Evolutionary conservation across 1,140 invertebrate species (phyloP), one percentile per base, ranked within the genome.

Genomic region (Papilio glaucus): DNA sequence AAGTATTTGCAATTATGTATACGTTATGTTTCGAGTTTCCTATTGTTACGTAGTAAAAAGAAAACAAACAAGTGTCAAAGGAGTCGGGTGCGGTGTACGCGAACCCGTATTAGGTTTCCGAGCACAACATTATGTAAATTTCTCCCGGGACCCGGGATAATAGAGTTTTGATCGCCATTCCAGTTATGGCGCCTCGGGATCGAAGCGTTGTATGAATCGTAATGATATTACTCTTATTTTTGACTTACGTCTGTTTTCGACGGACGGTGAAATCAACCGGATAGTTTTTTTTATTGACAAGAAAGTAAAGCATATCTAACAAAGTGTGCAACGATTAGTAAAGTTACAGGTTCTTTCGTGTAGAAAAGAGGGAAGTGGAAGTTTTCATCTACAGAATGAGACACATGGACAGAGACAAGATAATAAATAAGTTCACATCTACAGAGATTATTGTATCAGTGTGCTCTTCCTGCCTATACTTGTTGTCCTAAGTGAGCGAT

Each of bases 151-250:
- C 62, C 38, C 18, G 49, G 42, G 41, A 76, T 82, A 80, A 82
- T 78, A 76, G 76, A 72, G 70, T 80, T 82, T 82, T 80, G 78
- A 82, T 82, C 78, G 76, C 74, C 71, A 75, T 77, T 67, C 73
- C 70, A 37, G 45, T 21, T 49, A 39, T 49, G 39, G 12, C 10
- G 12, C 7, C 18, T 12, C 49, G 18, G 49, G 49, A 57, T 57
- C 49, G 70, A 29, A 38, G 38, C 45, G 53, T 39, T 57, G 41
- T 15, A 24, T 53, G 68, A 60, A 75, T 73, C 24, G 33, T 76
- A 77, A 77, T 73, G 69, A 73, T 69, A 73, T 73, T 72, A 49
- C 62, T 72, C 72, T 76, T 74, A 57, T 26, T 33, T 33, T 33
- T 33, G n/a, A n/a, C n/a, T n/a, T 1, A 21, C 45, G 45, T 9